phyloP scores from a whole-genome alignment of 2,888 invertebrate species.

The Lasioglossum calceatum region DNA sequence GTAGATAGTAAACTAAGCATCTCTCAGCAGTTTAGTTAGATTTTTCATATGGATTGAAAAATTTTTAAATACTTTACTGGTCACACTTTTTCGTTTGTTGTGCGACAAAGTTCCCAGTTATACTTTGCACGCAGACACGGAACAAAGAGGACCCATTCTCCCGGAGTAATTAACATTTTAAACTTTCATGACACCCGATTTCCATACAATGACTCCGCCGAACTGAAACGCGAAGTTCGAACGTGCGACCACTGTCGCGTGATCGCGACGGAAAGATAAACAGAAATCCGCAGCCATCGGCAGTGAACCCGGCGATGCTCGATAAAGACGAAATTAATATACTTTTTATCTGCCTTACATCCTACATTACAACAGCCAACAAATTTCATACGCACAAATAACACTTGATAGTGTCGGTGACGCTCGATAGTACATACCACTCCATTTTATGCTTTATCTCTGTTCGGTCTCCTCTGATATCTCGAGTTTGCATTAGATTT shows the following conservation, averaged over 20 bases:
- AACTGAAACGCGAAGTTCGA: constrained; percentile 23
- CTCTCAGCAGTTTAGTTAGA: too few relatives aligned
- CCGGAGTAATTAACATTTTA: background rate
- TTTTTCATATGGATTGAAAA: too few relatives aligned
- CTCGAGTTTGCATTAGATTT: background rate
- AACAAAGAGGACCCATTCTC: background rate
- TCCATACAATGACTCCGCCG: background rate
- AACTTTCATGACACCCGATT: background rate
- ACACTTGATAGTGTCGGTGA: background rate
- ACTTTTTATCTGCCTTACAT: background rate
- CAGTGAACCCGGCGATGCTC: background rate
- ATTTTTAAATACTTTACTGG: too few relatives aligned
- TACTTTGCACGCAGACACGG: background rate
- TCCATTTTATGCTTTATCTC: background rate
- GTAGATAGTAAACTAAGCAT: too few relatives aligned
- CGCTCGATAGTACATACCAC: background rate
- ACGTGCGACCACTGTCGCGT: background rate
- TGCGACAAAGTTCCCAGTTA: background rate
- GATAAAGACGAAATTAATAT: constrained; percentile 22
- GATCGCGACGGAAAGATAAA: constrained; percentile 28
- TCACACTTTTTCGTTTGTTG: too few relatives aligned
- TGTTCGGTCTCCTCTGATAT: background rate
- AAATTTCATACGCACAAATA: background rate
- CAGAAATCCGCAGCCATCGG: constrained; percentile 8
- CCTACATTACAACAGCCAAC: background rate